Percentiles rank a stretch among this genome's conserved stretches.
Evolutionary conservation across 1,140 invertebrate species (phyloP).

Genomic region (Fopius arisanus): DNA sequence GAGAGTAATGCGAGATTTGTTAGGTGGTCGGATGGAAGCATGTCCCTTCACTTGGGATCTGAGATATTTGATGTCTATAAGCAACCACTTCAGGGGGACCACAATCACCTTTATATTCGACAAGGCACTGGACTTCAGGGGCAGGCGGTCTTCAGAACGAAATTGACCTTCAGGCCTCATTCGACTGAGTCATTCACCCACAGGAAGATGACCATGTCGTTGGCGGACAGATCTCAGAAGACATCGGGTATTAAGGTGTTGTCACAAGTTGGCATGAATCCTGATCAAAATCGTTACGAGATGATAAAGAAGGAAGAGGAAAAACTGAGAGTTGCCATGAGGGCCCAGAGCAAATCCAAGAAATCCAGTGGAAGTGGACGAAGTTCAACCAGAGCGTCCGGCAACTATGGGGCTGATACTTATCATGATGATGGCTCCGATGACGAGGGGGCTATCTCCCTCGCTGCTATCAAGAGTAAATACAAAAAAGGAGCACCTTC

Average conservation of each 20-base stretch:
- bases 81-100: constrained; percentile 81
- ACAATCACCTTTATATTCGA: constrained; percentile 86
- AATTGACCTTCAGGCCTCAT: constrained; percentile 95
- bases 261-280: constrained; percentile 92
- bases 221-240: constrained; percentile 97
- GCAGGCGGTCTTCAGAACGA: constrained; percentile 95
- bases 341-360: constrained; percentile 75
- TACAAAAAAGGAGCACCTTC: constrained; percentile 75
- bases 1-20: constrained; percentile 97
- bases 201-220: constrained; percentile 96
- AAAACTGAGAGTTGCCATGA: constrained; percentile 84
- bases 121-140: constrained; percentile 98
- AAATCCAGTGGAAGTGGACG: constrained; percentile 69
- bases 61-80: constrained; percentile 99
- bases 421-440: constrained; percentile 85
- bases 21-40: constrained; percentile 96
- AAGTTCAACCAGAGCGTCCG: constrained; percentile 68
- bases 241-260: constrained; percentile 96
- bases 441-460: constrained; percentile 89
- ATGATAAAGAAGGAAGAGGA: constrained; percentile 98
- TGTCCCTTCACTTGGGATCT: constrained; percentile 95
- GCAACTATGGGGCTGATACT: constrained; percentile 62
- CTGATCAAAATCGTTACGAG: constrained; percentile 88
- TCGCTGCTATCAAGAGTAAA: constrained; percentile 94
- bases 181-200: constrained; percentile 99